Evolutionary conservation across 2,113 vertebrate species (phyloP), one percentile per base, ranked within the genome.

Genomic region (Tyto alba): DNA sequence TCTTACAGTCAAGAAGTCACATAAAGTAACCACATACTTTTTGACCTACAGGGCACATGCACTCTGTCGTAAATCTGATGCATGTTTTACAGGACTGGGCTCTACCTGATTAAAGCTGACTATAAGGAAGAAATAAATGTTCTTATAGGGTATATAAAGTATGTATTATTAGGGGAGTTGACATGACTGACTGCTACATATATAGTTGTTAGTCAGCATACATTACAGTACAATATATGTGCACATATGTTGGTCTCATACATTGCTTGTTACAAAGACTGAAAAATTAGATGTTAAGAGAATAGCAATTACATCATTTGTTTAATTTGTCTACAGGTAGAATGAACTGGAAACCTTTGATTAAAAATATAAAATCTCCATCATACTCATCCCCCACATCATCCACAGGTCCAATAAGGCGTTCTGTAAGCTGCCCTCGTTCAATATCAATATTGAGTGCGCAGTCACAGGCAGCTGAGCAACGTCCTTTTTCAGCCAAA

Each of bases 381-480:
- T 96, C 98, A 11, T 80, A 55, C 63, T 98, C 98, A 4, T 97
- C 97, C 38, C 97, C 98, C 3, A 90, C 98, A 1, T 96, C 98
- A 18, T 96, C 98, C 21, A 74, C 98, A 40, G 98, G 98, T 40
- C 98, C 99, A 89, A 99, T 99, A 82, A 98, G 99, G 60, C 99
- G 99, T 89, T 99, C 99, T 45, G 98, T 99, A 92, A 99, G 99
- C 88, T 99, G 99, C 94, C 99, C 99, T 21, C 99, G 99, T 55
- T 99, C 99, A 79, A 99, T 99, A 73, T 98, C 99, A 34, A 92
- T 98, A 38, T 96, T 99, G 45, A 97, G 97, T 75, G 81, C 90
- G 80, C 98, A 98, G 45, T 98, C 98, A 7, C 98, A 98, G 80
- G 98, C 83, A 57, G 88, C 74, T 40, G 99, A 99, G 78, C 97